A percentile compares a stretch with the other conserved stretches of the same genome.
Evolutionary conservation across 92 coral and sea anemone species (phyloP).

Genomic region (Pocillopora meandrina): DNA sequence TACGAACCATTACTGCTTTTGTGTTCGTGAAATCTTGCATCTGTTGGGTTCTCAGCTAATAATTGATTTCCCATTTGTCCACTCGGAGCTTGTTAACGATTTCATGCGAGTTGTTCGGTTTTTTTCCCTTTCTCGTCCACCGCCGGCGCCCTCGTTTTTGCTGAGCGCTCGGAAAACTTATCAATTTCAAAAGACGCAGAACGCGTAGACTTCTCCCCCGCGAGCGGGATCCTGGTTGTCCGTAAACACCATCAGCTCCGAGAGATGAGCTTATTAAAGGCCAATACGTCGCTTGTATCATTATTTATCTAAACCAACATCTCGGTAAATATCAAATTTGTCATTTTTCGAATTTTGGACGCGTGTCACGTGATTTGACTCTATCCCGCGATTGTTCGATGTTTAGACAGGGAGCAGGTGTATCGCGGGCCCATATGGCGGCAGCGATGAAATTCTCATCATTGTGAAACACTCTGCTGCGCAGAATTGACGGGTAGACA

Average conservation of each 20-base stretch:
- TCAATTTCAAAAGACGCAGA: slow-evolving; percentile 17
- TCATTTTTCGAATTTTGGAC: slow-evolving; percentile 76
- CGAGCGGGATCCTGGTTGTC: slow-evolving; percentile 35
- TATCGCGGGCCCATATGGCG: slow-evolving; percentile 74
- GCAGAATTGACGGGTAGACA: slow-evolving; percentile 33
- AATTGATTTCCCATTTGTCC: slow-evolving; percentile 90
- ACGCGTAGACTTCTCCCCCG: slow-evolving; percentile 1
- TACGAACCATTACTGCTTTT: slow-evolving; percentile 68
- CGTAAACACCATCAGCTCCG: slow-evolving; percentile 45
- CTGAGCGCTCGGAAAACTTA: slow-evolving; percentile 7
- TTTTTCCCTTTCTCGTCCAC: slow-evolving; percentile 1
- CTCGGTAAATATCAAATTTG: slow-evolving; percentile 84
- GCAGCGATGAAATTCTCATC: slow-evolving; percentile 64
- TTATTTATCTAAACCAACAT: slow-evolving; percentile 77
- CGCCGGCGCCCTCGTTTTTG: slow-evolving; percentile 80
- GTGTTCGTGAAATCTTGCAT: slow-evolving; percentile 69
- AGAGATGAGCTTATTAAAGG: slow-evolving; percentile 70
- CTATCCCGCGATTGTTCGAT: slow-evolving; percentile 66
- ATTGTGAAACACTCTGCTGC: slow-evolving; percentile 59
- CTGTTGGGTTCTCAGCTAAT: slow-evolving; percentile 87
- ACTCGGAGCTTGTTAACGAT: slow-evolving; percentile 67
- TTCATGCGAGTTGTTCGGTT: slow-evolving; percentile 42
- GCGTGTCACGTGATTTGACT: slow-evolving; percentile 73
- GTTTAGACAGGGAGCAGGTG: slow-evolving; percentile 88
- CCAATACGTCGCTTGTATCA: slow-evolving; percentile 71